Conservation (phyloP, 2,113 vertebrate species). For the Pseudopodoces humilis region DNA sequence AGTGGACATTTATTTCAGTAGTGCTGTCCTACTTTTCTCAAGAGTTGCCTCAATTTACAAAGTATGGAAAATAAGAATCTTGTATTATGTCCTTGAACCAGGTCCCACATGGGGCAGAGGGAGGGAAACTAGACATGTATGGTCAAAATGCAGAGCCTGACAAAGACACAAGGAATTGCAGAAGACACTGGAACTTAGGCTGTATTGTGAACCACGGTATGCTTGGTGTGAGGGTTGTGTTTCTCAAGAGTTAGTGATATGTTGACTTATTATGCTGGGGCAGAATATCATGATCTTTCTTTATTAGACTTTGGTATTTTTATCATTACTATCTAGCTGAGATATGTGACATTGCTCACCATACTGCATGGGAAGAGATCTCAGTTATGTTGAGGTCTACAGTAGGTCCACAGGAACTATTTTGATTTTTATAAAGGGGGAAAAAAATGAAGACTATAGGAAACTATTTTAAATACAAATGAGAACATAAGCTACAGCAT, state of each 20-base stretch:
- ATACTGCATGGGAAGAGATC: neutral
- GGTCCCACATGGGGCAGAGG: neutral
- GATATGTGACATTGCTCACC: fast-evolving
- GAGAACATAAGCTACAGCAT: neutral
- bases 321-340: neutral
- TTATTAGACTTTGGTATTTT: neutral
- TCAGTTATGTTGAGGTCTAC: neutral
- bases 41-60: neutral
- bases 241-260: neutral
- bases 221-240: fast-evolving
- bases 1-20: neutral
- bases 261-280: neutral
- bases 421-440: neutral
- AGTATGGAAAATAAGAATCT: neutral
- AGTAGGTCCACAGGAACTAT: neutral
- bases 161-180: neutral
- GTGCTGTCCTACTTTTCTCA: neutral
- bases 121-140: neutral
- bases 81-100: neutral
- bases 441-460: neutral
- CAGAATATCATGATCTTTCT: neutral
- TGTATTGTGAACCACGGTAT: neutral
- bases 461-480: neutral
- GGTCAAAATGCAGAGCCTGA: neutral
- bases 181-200: fast-evolving